A percentile compares a stretch with the other conserved stretches of the same genome.
Evolutionary conservation across 2,888 invertebrate species (phyloP).

Genomic region (Anthophora plumipes): DNA sequence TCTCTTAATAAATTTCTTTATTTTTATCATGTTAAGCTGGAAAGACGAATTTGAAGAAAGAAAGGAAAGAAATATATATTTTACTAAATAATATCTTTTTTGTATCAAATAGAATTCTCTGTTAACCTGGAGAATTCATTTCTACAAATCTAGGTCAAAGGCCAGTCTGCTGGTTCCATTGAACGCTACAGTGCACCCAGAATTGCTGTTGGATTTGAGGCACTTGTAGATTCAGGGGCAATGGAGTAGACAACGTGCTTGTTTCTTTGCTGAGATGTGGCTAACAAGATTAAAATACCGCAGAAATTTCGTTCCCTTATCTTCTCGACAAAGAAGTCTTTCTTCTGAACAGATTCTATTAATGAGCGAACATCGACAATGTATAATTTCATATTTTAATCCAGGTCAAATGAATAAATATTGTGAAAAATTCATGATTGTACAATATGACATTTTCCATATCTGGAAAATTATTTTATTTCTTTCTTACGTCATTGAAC

Average conservation of each 20-base stretch:
- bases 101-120: background rate
- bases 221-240: slow-evolving; percentile 25
- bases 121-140: background rate
- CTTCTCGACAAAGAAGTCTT: no score
- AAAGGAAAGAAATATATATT: background rate
- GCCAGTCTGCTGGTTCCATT: slow-evolving; percentile 8
- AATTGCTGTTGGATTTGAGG: background rate
- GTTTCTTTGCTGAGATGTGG: background rate
- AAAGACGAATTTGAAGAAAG: no score
- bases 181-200: slow-evolving; percentile 3
- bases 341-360: background rate
- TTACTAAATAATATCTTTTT: background rate
- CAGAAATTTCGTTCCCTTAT: background rate
- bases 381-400: background rate
- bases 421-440: no score
- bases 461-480: no score
- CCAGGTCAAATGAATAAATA: background rate
- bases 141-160: slow-evolving; percentile 23
- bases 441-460: no score
- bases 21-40: no score
- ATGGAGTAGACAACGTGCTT: background rate
- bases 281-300: slow-evolving; percentile 4
- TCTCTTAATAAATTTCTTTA: no score
- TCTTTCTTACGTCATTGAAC: no score
- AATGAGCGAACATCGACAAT: background rate